Conservation (phyloP, 2,888 invertebrate species). For the Spialia ferax region DNA sequence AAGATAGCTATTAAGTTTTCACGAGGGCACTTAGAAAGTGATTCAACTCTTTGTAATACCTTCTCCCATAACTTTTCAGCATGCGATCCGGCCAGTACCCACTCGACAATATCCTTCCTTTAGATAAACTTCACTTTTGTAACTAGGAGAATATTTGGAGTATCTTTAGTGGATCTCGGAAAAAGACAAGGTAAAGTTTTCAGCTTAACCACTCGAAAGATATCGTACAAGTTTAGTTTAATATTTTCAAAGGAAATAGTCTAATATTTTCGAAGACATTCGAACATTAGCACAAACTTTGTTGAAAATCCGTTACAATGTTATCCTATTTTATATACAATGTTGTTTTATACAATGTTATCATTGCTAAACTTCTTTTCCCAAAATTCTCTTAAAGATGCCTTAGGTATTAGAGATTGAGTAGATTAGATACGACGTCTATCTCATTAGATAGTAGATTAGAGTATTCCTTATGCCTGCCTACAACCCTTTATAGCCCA, state of each 20-base stretch:
- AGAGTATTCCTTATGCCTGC: too few relatives aligned
- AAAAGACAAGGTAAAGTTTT: constrained; percentile 7
- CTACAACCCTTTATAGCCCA: too few relatives aligned
- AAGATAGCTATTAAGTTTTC: neutral
- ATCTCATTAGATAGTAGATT: too few relatives aligned
- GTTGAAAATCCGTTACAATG: too few relatives aligned
- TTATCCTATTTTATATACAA: too few relatives aligned
- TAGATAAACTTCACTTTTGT: neutral
- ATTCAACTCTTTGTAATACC: constrained; percentile 5
- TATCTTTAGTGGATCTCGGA: constrained; percentile 3
- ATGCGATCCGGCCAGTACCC: neutral
- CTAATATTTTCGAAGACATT: neutral
- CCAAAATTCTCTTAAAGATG: too few relatives aligned
- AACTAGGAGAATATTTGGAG: constrained; percentile 6
- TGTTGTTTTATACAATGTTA: too few relatives aligned
- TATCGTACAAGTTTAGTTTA: neutral
- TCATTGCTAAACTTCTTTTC: too few relatives aligned
- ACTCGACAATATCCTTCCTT: constrained; percentile 11
- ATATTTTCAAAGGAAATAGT: neutral
- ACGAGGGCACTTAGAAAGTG: neutral
- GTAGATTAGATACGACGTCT: too few relatives aligned
- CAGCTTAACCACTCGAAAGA: neutral
- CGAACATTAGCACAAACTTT: neutral
- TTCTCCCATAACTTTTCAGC: neutral
- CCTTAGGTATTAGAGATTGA: too few relatives aligned